phyloP scores from a whole-genome alignment of 2,888 invertebrate genomes.

The Anorthoa munda region DNA sequence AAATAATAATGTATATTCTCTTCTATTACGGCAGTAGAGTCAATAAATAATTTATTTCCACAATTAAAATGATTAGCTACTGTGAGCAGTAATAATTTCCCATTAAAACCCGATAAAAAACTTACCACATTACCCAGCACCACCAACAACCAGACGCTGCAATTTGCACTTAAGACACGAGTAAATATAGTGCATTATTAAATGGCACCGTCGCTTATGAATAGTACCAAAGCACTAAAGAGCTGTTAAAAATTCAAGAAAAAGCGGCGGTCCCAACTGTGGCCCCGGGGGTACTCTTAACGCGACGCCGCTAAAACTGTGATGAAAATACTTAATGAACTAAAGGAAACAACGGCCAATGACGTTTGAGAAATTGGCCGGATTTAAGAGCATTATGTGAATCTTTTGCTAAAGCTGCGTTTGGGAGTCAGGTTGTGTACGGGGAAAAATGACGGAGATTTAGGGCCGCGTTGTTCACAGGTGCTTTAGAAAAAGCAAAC shows the following conservation, averaged over 20 bases:
- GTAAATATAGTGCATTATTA: slow-evolving; percentile 57
- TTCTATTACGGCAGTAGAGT: slow-evolving; percentile 1
- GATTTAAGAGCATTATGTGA: slow-evolving; percentile 38
- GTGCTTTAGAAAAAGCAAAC: not conserved
- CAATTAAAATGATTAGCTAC: slow-evolving; percentile 8
- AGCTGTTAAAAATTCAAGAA: slow-evolving; percentile 86
- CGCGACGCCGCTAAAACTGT: slow-evolving; percentile 72
- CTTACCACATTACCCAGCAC: slow-evolving; percentile 51
- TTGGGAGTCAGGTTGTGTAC: slow-evolving; percentile 2
- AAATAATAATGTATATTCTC: not conserved
- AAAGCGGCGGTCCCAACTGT: slow-evolving; percentile 81
- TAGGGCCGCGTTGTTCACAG: not conserved
- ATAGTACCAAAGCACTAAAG: slow-evolving; percentile 75
- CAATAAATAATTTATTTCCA: slow-evolving; percentile 8
- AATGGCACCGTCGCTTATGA: slow-evolving; percentile 67
- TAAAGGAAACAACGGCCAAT: slow-evolving; percentile 71
- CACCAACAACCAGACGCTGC: slow-evolving; percentile 44
- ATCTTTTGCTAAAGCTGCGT: slow-evolving; percentile 19
- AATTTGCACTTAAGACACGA: slow-evolving; percentile 55
- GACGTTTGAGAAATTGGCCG: slow-evolving; percentile 61
- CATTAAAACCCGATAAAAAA: slow-evolving; percentile 44
- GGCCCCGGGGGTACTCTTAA: slow-evolving; percentile 81
- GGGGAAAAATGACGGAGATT: not conserved
- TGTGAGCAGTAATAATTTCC: slow-evolving; percentile 18
- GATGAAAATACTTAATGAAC: slow-evolving; percentile 84